Base-by-base conservation (phyloP, 2,113 vertebrate species). In the Pollachius pollachius region DNA sequence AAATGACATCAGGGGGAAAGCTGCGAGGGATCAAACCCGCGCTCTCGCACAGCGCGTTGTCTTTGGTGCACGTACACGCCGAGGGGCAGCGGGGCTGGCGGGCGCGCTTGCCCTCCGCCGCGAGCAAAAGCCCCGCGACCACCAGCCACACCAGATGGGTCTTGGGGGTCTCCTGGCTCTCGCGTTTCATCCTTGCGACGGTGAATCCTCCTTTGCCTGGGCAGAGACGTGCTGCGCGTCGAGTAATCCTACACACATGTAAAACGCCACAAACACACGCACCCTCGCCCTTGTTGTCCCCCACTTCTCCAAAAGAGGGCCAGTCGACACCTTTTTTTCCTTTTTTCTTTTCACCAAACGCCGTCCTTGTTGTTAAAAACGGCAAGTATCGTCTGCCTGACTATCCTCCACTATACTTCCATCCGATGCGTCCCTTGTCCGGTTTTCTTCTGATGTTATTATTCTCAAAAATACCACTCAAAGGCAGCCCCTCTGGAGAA, bases 31-130 rank as follows among this genome's bases (percentile, higher is more conserved):
- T 95, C 78, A 92, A 88, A 81, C 90, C 94, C 82, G 96, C 93
- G 89, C 96, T 95, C 78, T 98, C 96, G 90, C 97, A 99, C 91
- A 98, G 82, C 87, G 97, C 97, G 90, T 97, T 98, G 93, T 99
- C 97, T 96, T 98, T 98, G 94, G 95, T 97, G 92, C 97, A 99
- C 78, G 94, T 96, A 89, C 97, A 99, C 81, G 92, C 94, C 59
- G 90, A 79, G 85, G 96, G 97, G 85, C 97, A 99, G 89, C 94
- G 94, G 79, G 94, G 92, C 91, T 93, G 93, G 86, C 92, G 93
- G 81, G 93, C 88, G 91, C 91, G 95, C 92, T 91, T 96, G 88
- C 93, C 91, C 84, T 94, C 93, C 89, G 87, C 94, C 58, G 62
- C 68, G 41, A 90, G 81, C 54, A 83, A 62, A 64, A 81, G 72